Base-by-base conservation (phyloP, 2,888 invertebrate species). In the Embidobia sp. region DNA sequence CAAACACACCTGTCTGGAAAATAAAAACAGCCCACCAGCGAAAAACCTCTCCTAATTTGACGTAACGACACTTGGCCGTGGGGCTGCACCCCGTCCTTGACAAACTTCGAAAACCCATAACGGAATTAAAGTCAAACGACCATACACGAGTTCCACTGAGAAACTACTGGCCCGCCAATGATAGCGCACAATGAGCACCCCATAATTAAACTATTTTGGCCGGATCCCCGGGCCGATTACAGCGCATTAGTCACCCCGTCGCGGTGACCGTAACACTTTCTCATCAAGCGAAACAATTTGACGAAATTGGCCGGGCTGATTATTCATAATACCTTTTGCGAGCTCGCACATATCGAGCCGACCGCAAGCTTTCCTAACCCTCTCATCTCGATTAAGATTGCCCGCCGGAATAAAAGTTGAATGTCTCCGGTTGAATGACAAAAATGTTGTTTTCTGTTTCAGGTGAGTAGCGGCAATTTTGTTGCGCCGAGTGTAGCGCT, bases 371-470 rank as follows among this genome's bases (percentile, higher is more conserved):
- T 55, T 64, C 63, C 18, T 48, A 11, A 33, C n/a, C n/a, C n/a
- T n/a, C 46, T 63, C 51, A 70, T 70, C 61, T 53, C 27, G 55
- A 63, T 72, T 72, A 63, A 72, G 48, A 64, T 64, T 63, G 48
- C 55, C 26, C 48, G 55, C 63, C 44, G 31, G 44, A 63, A 55
- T 55, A 72, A 72, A 72, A 70, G 70, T 51, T 64, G 64, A 59
- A 74, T 46, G 44, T 31, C 51, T 51, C 26, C 44, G 27, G 4
- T 31, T 53, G 59, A 51, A 59, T 74, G 37, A 74, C 64, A 63
- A 69, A 64, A 66, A 57, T 73, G 51, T 61, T 75, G 55, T 78
- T 85, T 84, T 83, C 73, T 84, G 83, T 85, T 85, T 59, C 81
- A 85, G 83, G 83, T 84, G 81, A 85, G 74, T 67, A 66, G 84